Conservation (phyloP, 2,888 invertebrate species). For the Drosophila kokeensis region DNA sequence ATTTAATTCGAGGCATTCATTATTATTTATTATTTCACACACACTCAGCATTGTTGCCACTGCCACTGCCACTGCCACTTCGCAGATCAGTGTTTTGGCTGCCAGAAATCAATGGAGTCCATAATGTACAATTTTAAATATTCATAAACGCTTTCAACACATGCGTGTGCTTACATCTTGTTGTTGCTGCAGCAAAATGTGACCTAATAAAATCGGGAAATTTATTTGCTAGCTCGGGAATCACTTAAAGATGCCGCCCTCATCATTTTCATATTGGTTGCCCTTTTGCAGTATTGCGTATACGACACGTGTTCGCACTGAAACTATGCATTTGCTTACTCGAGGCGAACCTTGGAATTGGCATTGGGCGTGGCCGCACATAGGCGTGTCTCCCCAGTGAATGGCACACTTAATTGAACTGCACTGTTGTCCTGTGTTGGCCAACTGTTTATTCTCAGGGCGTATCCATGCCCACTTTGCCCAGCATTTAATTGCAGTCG, state of each 20-base stretch:
- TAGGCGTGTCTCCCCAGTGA: conserved; percentile 42
- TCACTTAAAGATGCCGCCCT: conserved; percentile 44
- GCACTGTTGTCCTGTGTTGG: conserved; percentile 8
- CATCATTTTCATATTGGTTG: conserved; percentile 1
- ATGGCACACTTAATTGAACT: conserved; percentile 47
- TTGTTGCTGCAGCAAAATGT: conserved; percentile 11
- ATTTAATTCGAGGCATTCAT: neutral
- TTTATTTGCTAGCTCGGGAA: conserved; percentile 41
- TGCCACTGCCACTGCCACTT: neutral
- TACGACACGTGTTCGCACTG: conserved; percentile 37
- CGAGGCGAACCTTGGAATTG: conserved; percentile 21
- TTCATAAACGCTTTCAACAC: conserved; percentile 64
- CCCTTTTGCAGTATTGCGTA: conserved; percentile 46
- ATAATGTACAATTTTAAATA: conserved; percentile 36
- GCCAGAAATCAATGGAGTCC: conserved; percentile 25
- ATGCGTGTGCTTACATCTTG: conserved; percentile 37
- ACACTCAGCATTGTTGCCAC: neutral
- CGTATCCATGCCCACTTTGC: conserved; percentile 18
- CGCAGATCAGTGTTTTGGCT: neutral
- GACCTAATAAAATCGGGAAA: conserved; percentile 43
- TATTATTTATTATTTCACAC: conserved; percentile 5
- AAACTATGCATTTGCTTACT: conserved; percentile 43
- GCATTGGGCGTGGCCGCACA: conserved; percentile 36
- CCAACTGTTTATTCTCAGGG: conserved; percentile 5
- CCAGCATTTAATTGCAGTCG: conserved; percentile 39